Evolutionary conservation across 2,113 vertebrate genomes (phyloP).

Genomic region (Channa maculata): DNA sequence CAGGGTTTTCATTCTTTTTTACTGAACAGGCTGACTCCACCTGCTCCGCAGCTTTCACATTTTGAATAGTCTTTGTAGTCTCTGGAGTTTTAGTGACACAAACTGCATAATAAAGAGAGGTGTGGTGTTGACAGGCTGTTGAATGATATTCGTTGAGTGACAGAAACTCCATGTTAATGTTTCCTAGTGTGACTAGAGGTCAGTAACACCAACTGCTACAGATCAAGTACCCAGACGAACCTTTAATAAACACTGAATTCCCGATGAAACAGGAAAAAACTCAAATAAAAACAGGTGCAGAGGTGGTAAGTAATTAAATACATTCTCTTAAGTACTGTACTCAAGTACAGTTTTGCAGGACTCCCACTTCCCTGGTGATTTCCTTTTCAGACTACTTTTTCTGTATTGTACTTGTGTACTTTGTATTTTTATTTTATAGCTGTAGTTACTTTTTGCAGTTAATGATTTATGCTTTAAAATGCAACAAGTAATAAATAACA

Average conservation of each 20-base stretch:
- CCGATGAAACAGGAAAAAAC: not conserved
- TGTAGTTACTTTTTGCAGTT: no score
- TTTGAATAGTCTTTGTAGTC: slow-evolving; percentile 22
- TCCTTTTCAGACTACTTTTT: no score
- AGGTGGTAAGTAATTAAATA: no score
- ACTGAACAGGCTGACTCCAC: slow-evolving; percentile 14
- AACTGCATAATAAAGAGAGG: slow-evolving; percentile 45
- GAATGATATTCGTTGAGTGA: slow-evolving; percentile 20
- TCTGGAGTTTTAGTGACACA: slow-evolving; percentile 5
- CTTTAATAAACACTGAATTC: not conserved
- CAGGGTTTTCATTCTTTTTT: not conserved
- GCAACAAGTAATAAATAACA: no score
- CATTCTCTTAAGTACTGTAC: no score
- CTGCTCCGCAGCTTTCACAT: slow-evolving; percentile 41
- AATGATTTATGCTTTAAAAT: no score
- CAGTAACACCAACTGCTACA: slow-evolving; percentile 5
- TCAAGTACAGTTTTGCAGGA: no score
- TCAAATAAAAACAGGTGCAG: no score
- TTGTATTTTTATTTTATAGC: no score
- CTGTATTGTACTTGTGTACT: no score
- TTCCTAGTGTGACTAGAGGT: slow-evolving; percentile 22
- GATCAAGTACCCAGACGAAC: slow-evolving; percentile 31
- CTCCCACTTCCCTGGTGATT: no score
- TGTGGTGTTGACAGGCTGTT: slow-evolving; percentile 45
- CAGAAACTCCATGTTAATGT: slow-evolving; percentile 32